Percentiles rank a stretch among this genome's conserved stretches.
Conservation (phyloP, 1,140 invertebrate species). For the Caenorhabditis inopinata region DNA sequence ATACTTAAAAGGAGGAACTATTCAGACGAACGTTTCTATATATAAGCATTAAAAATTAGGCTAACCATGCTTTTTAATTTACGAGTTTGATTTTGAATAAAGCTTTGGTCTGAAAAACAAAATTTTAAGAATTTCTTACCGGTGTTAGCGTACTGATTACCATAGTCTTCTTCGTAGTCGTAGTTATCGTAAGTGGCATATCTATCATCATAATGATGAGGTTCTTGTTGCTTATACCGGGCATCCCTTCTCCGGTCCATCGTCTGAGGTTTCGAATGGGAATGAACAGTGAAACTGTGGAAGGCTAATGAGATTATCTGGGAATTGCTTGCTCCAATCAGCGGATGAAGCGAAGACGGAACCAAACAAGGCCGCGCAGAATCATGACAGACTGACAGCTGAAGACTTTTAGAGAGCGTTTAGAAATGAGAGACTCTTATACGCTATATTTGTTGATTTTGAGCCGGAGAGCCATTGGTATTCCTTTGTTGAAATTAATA, state of each 20-base stretch:
- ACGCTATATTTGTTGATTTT: constrained; percentile 27
- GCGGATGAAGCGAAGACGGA: not conserved
- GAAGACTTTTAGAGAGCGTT: not conserved
- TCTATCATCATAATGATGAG: constrained; percentile 20
- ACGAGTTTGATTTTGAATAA: too few relatives aligned
- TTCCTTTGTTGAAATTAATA: not conserved
- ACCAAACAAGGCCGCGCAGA: constrained; percentile 24
- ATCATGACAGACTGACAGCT: constrained; percentile 19
- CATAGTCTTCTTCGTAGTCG: constrained; percentile 20
- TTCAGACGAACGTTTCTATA: too few relatives aligned
- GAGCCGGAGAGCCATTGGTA: constrained; percentile 16
- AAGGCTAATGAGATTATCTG: not conserved
- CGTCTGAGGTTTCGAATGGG: not conserved
- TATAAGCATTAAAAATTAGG: too few relatives aligned
- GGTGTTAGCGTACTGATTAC: constrained; percentile 12
- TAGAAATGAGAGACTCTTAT: not conserved
- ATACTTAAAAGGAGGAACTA: too few relatives aligned
- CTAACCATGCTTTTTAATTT: too few relatives aligned
- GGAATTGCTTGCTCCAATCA: not conserved
- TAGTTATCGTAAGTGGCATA: constrained; percentile 6
- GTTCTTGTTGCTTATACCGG: constrained; percentile 4
- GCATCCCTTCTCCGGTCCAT: constrained; percentile 4
- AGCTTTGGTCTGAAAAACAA: not conserved
- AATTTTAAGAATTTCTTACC: not conserved
- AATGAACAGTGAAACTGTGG: constrained; percentile 14